Conservation (phyloP, 2,797 vertebrate species). For the Psittacula derbiana region DNA sequence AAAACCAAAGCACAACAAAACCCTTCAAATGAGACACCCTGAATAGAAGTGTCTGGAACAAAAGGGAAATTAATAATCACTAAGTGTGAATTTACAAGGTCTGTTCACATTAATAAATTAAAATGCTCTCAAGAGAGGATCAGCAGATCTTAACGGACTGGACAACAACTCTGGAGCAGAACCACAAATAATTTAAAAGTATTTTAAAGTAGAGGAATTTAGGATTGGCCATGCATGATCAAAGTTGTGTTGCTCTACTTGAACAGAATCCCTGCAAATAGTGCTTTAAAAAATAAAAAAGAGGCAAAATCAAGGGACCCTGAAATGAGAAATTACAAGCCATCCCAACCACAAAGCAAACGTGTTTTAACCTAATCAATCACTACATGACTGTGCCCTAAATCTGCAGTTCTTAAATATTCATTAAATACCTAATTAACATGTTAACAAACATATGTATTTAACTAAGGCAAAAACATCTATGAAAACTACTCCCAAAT, state of each 20-base stretch:
- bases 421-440: not conserved
- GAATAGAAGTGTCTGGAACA: not conserved
- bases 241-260: not conserved
- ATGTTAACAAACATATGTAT: not conserved
- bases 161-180: not conserved
- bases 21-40: not conserved
- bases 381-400: not conserved
- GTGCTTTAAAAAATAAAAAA: not conserved
- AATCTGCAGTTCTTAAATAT: not conserved
- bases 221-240: not conserved
- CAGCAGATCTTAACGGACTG: not conserved
- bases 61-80: conserved; percentile 9
- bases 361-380: not conserved
- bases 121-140: not conserved
- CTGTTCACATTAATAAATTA: conserved; percentile 27
- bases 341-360: not conserved
- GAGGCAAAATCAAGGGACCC: not conserved
- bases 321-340: not conserved
- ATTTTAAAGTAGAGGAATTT: not conserved
- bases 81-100: conserved; percentile 5
- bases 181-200: not conserved
- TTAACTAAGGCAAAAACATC: not conserved
- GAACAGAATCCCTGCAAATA: not conserved
- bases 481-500: not conserved
- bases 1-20: not conserved